Base-by-base conservation (phyloP, 2,113 vertebrate species). In the Sorex araneus region DNA sequence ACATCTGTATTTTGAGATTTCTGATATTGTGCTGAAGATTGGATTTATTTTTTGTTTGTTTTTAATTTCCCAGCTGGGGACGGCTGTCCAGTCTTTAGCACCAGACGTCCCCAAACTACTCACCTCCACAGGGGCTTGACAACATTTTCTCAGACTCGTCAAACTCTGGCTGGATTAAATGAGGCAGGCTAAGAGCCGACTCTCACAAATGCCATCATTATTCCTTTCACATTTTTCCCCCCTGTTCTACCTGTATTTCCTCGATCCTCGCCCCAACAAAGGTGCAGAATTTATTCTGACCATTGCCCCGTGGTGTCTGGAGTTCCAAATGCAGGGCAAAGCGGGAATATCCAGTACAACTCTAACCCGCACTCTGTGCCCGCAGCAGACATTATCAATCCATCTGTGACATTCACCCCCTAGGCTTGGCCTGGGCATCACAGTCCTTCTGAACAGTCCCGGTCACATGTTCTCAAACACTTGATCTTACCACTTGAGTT, bases 91-190 rank as follows among this genome's bases (percentile, higher is more conserved):
- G 10, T 57, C 54, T 21, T 57, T 57, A 19, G 54, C 11, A 57
- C 54, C 19, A 57, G 54, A 6, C 54, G 6, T 5, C 5, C 50
- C 54, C 54, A 19, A 57, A 57, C 54, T 57, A 21, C 43, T 80
- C 50, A 73, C 21, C 1, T 60, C 9, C 36, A 36, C 40, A 13
- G 16, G n/a, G 23, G 34, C 82, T 76, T 28, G 36, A 63, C 27
- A 83, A 1, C 45, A 77, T 67, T 94, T 94, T 87, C 40, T 87
- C 32, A 64, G n/a, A 30, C 47, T 73, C 45, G 60, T 28, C 75
- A 84, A 83, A 57, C 67, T 40, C 64, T 76, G 32, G 6, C 27
- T 75, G 25, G 34, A 43, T 36, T 19, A 83, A 6, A 21, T 7
- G 27, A 89, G 34, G 43, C 34, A 89, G 86, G 71, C 60, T 71